Conservation (phyloP, 1,140 invertebrate species). For the Saccostrea echinata region DNA sequence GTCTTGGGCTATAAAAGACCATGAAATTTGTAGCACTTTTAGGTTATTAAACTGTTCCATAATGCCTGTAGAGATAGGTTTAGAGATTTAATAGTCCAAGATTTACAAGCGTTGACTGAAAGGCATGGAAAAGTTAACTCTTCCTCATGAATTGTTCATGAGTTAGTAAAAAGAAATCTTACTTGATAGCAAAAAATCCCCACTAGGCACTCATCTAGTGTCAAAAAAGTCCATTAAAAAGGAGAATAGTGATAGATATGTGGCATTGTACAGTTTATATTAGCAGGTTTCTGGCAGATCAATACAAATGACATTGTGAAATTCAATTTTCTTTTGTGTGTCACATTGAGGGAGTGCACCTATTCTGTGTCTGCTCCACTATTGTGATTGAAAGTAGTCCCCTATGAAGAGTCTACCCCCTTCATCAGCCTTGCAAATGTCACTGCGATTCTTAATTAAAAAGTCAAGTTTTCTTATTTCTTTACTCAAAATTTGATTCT, state of each 20-base stretch:
- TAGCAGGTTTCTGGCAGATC: slow-evolving; percentile 22
- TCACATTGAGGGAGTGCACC: slow-evolving; percentile 7
- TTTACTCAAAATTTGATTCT: background rate
- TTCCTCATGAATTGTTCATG: slow-evolving; percentile 19
- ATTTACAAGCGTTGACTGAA: background rate
- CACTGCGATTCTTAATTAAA: background rate
- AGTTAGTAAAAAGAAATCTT: background rate
- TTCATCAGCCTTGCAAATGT: background rate
- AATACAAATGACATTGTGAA: slow-evolving; percentile 35
- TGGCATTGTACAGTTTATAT: slow-evolving; percentile 10
- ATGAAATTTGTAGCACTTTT: background rate
- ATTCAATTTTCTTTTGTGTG: slow-evolving; percentile 36
- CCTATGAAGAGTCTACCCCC: background rate
- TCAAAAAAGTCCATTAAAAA: slow-evolving; percentile 29
- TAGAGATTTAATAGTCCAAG: background rate
- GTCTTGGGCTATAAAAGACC: background rate
- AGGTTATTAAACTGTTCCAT: background rate
- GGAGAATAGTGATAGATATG: slow-evolving; percentile 33
- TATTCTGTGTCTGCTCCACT: background rate
- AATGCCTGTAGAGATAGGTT: background rate
- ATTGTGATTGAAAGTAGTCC: background rate
- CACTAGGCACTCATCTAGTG: slow-evolving; percentile 1
- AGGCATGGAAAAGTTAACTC: background rate
- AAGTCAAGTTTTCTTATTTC: background rate
- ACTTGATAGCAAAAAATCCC: background rate